phyloP scores from a whole-genome alignment of 2,888 invertebrate genomes.

The Hofmannophila pseudospretella region DNA sequence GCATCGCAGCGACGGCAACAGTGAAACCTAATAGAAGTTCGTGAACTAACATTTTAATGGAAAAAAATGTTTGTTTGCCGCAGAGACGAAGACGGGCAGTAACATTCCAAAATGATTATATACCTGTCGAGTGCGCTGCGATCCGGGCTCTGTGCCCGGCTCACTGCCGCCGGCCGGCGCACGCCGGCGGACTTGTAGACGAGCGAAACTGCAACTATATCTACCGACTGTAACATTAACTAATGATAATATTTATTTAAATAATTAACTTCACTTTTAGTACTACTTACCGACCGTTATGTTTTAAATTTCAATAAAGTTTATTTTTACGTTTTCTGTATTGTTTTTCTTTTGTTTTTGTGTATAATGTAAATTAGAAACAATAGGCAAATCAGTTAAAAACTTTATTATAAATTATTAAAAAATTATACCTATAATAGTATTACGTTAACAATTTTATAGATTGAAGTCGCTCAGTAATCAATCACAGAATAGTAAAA shows the following conservation, averaged over 20 bases:
- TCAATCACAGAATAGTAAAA: too few species aligned
- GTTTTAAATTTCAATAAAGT: conserved; percentile 69
- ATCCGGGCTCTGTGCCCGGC: conserved; percentile 9
- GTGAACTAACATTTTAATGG: conserved; percentile 54
- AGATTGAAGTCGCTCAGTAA: too few species aligned
- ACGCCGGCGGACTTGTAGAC: conserved; percentile 6
- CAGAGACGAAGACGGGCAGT: conserved; percentile 72
- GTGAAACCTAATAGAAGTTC: conserved; percentile 9
- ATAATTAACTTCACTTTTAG: conserved; percentile 37
- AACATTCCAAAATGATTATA: conserved; percentile 73
- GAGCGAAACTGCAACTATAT: too few species aligned
- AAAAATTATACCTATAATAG: too few species aligned
- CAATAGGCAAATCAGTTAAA: too few species aligned
- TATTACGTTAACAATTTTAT: too few species aligned
- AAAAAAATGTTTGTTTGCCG: conserved; percentile 66
- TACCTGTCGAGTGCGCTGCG: conserved; percentile 18
- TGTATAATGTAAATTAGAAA: neutral
- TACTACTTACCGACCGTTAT: too few species aligned
- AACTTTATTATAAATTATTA: too few species aligned
- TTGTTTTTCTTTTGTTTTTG: conserved; percentile 48
- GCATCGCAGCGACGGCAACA: neutral
- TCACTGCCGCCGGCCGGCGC: conserved; percentile 4
- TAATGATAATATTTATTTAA: conserved; percentile 54
- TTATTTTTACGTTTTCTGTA: conserved; percentile 73
- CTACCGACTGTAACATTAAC: conserved; percentile 19